These are phyloP conservation scores for Linyphia triangularis DNA, from an alignment of 2,888 invertebrate species.

Conservation along the genomic window DNA sequence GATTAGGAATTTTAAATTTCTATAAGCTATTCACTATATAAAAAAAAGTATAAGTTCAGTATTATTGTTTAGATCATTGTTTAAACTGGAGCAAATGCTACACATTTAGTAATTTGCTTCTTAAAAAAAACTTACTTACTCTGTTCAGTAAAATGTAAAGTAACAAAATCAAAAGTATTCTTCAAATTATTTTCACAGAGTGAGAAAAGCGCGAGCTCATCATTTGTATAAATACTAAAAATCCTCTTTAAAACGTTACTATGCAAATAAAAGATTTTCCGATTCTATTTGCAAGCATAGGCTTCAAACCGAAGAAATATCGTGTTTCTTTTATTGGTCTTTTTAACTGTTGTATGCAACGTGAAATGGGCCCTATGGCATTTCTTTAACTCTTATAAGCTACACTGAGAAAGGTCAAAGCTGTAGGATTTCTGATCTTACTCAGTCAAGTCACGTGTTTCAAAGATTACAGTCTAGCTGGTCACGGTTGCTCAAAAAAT, in stretches of 20 bases:
- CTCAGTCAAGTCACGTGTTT: slow-evolving; percentile 28
- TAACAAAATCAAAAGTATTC: too few species aligned
- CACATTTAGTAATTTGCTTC: too few species aligned
- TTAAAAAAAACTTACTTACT: too few species aligned
- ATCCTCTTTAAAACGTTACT: neutral
- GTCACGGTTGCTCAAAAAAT: slow-evolving; percentile 43
- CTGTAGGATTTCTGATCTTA: neutral
- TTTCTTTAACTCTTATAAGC: slow-evolving; percentile 8
- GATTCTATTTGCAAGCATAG: neutral
- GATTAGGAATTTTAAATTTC: too few species aligned
- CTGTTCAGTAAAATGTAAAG: too few species aligned
- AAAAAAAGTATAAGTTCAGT: too few species aligned
- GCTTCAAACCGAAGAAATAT: neutral
- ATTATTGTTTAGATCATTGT: too few species aligned
- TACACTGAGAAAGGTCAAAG: slow-evolving; percentile 40
- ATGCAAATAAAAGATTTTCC: neutral
- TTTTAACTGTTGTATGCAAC: neutral
- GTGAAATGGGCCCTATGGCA: neutral
- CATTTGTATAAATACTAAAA: neutral
- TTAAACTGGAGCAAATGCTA: too few species aligned
- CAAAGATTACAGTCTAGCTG: slow-evolving; percentile 16
- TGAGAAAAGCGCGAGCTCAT: neutral
- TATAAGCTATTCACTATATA: too few species aligned
- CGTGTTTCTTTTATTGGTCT: neutral
- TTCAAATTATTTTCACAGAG: too few species aligned